Evolutionary conservation across 92 coral and sea anemone species (phyloP), one percentile per base, ranked within the genome.

Genomic region (Zoanthus sociatus): DNA sequence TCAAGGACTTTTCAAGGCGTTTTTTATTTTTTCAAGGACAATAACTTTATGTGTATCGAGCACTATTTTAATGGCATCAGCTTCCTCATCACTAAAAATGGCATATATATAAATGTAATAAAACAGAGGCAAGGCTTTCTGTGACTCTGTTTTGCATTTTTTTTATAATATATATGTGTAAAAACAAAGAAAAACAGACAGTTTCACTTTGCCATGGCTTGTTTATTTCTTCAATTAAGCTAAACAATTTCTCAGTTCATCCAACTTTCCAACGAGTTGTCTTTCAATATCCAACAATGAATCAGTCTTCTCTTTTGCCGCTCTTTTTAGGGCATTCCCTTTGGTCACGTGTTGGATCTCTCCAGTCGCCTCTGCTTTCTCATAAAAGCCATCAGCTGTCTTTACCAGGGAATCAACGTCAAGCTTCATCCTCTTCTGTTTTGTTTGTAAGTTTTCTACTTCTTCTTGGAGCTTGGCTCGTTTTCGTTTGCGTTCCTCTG

Each of bases 401-500:
- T 61, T 61, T 61, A 61, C 69, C 69, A 61, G 69, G 69, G 69
- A 61, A 61, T 61, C 69, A 61, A 61, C 69, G 69, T 13, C 54
- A 50, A 50, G 54, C 54, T 50, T 50, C 54, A 50, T 50, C 54
- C 54, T 50, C 54, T 50, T 50, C 54, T 50, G 54, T 50, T 50
- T 50, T 50, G 54, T 50, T 50, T 50, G 54, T 50, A 50, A 50
- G 12, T 50, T 37, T 50, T 50, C 69, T 61, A 61, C 69, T 61
- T 61, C 69, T 61, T 61, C 69, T 61, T 61, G 69, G 69, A 61
- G 69, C 69, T 61, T 61, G 69, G 69, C 69, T 83, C 87, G 46
- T 50, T 83, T 83, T 63, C 77, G 67, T 60, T 64, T 51, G 33
- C 18, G 58, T 78, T 42, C 56, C 48, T 72, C 79, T 44, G 78